Percentiles rank a stretch among this genome's conserved stretches.
These are phyloP conservation scores for Diploscapter pachys DNA, from an alignment of 1,140 invertebrate genomes.

Conservation along the genomic window DNA sequence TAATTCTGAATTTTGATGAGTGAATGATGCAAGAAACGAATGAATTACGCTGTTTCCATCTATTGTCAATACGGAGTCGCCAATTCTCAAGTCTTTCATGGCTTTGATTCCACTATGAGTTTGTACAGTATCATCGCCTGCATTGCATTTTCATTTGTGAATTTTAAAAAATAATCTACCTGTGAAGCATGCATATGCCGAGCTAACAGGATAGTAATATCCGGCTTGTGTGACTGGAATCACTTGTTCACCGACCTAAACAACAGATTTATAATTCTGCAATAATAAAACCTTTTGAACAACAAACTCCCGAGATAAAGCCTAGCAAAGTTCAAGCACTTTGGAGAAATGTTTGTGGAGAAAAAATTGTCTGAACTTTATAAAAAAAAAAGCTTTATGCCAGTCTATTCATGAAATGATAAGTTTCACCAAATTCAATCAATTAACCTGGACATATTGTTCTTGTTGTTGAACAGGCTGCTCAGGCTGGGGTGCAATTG, in stretches of 20 bases:
- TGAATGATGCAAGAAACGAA: neutral
- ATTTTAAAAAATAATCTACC: slow-evolving; percentile 35
- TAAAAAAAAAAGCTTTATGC: too few relatives aligned
- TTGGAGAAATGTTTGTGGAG: too few relatives aligned
- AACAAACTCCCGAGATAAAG: too few relatives aligned
- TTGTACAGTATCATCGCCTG: slow-evolving; percentile 37
- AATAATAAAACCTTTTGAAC: too few relatives aligned
- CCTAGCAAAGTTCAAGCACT: too few relatives aligned
- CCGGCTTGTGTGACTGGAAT: slow-evolving; percentile 44
- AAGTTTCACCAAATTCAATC: too few relatives aligned
- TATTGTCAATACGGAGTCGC: slow-evolving; percentile 38
- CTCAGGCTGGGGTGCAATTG: slow-evolving; percentile 12
- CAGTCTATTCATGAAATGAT: too few relatives aligned
- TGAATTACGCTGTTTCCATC: slow-evolving; percentile 36
- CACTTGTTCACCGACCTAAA: slow-evolving; percentile 41
- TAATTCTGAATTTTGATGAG: slow-evolving; percentile 9
- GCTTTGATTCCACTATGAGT: slow-evolving; percentile 33
- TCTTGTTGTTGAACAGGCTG: slow-evolving; percentile 22
- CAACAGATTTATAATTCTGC: neutral
- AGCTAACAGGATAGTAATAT: slow-evolving; percentile 47
- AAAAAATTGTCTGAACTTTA: too few relatives aligned
- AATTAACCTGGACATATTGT: slow-evolving; percentile 42
- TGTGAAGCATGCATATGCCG: slow-evolving; percentile 42
- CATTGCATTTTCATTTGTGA: neutral
- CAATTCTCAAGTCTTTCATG: slow-evolving; percentile 43